A percentile compares a stretch with the other conserved stretches of the same genome.
These are phyloP conservation scores for Drosophila fungiperda DNA, from an alignment of 2,888 invertebrate species.

Conservation along the genomic window DNA sequence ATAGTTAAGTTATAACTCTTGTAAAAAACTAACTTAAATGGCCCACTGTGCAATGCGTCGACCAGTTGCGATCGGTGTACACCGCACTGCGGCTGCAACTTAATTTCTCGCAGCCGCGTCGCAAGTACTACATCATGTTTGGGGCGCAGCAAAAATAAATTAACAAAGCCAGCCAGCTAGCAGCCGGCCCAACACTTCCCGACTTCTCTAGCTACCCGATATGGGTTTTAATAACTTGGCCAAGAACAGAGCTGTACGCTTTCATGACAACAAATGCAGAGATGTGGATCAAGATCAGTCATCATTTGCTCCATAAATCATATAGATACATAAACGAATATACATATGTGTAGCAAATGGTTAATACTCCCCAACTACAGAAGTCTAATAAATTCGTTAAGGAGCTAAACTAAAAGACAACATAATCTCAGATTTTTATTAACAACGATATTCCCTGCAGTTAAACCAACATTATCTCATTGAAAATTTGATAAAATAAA, in stretches of 20 bases:
- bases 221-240: conserved; percentile 61
- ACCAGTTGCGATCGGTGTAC: conserved; percentile 12
- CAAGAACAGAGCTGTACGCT: conserved; percentile 19
- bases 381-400: neutral
- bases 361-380: neutral
- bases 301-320: conserved; percentile 15
- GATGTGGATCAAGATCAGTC: conserved; percentile 51
- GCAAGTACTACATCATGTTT: conserved; percentile 67
- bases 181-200: conserved; percentile 38
- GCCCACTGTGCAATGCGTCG: neutral
- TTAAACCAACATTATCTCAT: neutral
- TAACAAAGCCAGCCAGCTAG: conserved; percentile 50
- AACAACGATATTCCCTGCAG: neutral
- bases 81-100: conserved; percentile 57
- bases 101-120: conserved; percentile 59
- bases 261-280: conserved; percentile 50
- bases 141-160: conserved; percentile 67
- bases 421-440: neutral
- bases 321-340: conserved; percentile 1
- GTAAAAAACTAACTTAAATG: neutral
- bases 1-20: neutral
- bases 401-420: neutral
- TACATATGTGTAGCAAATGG: neutral
- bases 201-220: conserved; percentile 58
- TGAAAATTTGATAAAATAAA: neutral